These are phyloP conservation scores for Drosophila nr. perissopoda DNA, from an alignment of 2,888 invertebrate species.

Conservation along the genomic window DNA sequence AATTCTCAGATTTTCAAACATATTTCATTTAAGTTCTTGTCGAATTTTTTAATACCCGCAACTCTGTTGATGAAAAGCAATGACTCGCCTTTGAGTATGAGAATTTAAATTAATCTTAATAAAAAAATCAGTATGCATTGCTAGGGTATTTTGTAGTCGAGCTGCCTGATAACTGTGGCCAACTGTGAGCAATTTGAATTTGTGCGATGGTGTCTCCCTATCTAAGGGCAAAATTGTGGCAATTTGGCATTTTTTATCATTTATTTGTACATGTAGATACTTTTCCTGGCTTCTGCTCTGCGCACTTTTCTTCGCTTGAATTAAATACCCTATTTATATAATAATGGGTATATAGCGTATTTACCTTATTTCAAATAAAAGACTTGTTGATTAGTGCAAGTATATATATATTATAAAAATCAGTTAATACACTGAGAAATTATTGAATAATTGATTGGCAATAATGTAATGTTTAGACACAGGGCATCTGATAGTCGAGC, in stretches of 20 bases:
- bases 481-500: constrained; percentile 19
- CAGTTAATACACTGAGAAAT: neutral
- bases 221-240: constrained; percentile 39
- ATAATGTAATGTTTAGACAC: neutral
- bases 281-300: constrained; percentile 6
- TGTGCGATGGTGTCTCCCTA: constrained; percentile 18
- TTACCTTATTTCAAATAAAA: neutral
- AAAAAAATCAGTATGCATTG: neutral
- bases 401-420: neutral
- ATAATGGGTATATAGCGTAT: neutral
- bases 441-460: neutral
- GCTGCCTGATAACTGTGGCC: neutral
- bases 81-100: neutral
- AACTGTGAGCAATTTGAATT: constrained; percentile 11
- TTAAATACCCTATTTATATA: constrained; percentile 18
- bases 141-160: constrained; percentile 12
- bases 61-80: neutral
- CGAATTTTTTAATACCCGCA: neutral
- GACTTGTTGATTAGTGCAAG: neutral
- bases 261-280: constrained; percentile 37
- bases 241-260: constrained; percentile 66
- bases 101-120: neutral
- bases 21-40: neutral
- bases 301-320: constrained; percentile 22
- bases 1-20: neutral